Percentiles rank a stretch among this genome's conserved stretches.
These are phyloP conservation scores for Lucilia sericata DNA, from an alignment of 1,140 invertebrate genomes.

Conservation along the genomic window DNA sequence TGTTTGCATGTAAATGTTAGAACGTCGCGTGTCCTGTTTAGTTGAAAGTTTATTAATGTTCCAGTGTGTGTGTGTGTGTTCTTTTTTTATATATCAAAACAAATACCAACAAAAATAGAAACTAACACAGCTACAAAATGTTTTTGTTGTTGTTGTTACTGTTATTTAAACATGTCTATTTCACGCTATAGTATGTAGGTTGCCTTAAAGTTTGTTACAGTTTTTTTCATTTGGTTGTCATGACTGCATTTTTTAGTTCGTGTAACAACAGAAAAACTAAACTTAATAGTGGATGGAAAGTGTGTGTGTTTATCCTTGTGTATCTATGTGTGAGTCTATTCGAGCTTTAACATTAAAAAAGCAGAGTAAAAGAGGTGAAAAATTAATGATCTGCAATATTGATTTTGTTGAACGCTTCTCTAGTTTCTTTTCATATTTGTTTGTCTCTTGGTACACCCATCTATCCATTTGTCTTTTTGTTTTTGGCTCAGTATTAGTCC, in stretches of 20 bases:
- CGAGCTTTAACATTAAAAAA: background rate
- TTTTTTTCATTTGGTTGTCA: constrained; percentile 43
- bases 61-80: background rate
- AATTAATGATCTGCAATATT: no score
- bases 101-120: background rate
- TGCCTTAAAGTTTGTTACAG: constrained; percentile 26
- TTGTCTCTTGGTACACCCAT: no score
- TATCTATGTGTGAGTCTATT: background rate
- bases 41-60: background rate
- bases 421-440: no score
- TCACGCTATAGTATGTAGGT: constrained; percentile 32
- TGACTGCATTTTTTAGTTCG: constrained; percentile 20
- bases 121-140: background rate
- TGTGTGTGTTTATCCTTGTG: background rate
- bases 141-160: background rate
- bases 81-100: background rate
- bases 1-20: background rate
- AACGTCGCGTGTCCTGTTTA: constrained; percentile 22
- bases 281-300: background rate
- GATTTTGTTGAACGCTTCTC: no score
- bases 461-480: no score
- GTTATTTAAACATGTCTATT: constrained; percentile 11
- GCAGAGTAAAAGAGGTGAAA: background rate
- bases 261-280: background rate
- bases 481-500: no score